phyloP scores from a whole-genome alignment of 2,113 vertebrate species.

The Uropsilus gracilis region DNA sequence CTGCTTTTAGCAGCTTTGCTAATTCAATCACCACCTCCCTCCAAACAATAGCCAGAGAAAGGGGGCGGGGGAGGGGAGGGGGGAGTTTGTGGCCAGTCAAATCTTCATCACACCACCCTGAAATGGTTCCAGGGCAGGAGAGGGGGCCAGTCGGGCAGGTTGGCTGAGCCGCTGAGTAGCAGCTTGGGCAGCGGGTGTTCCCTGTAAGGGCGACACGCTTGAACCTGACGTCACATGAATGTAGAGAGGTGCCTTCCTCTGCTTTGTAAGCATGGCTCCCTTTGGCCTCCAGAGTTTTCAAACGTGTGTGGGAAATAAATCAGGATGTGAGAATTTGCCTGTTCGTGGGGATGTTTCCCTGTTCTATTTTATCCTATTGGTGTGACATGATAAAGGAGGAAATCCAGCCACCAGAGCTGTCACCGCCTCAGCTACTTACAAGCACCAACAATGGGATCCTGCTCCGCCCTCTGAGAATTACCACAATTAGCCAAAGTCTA shows the following conservation, averaged over 20 bases:
- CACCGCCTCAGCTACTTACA: conserved; percentile 70
- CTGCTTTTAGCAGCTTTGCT: conserved; percentile 76
- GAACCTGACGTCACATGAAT: conserved; percentile 76
- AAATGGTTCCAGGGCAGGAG: conserved; percentile 27
- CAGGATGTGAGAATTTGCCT: conserved; percentile 85
- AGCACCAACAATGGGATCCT: conserved; percentile 72
- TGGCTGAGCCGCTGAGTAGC: conserved; percentile 56
- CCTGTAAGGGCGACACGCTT: conserved; percentile 71
- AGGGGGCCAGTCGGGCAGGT: conserved; percentile 4
- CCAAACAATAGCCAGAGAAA: conserved; percentile 55
- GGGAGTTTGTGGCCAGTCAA: conserved; percentile 36
- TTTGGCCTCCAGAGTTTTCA: conserved; percentile 82
- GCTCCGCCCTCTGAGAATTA: conserved; percentile 78
- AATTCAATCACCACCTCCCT: conserved; percentile 70
- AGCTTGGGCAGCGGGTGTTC: conserved; percentile 83
- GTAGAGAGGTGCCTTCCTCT: conserved; percentile 78
- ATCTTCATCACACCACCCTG: conserved; percentile 48
- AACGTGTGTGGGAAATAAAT: conserved; percentile 84
- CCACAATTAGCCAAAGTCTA: conserved; percentile 77
- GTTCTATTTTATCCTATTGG: conserved; percentile 82
- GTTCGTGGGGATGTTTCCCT: conserved; percentile 83
- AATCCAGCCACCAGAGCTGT: conserved; percentile 72
- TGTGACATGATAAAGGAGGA: conserved; percentile 73
- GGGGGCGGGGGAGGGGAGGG: neutral
- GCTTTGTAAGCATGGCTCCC: conserved; percentile 79